phyloP scores from a whole-genome alignment of 2,797 vertebrate species.

The Thamnophis elegans region DNA sequence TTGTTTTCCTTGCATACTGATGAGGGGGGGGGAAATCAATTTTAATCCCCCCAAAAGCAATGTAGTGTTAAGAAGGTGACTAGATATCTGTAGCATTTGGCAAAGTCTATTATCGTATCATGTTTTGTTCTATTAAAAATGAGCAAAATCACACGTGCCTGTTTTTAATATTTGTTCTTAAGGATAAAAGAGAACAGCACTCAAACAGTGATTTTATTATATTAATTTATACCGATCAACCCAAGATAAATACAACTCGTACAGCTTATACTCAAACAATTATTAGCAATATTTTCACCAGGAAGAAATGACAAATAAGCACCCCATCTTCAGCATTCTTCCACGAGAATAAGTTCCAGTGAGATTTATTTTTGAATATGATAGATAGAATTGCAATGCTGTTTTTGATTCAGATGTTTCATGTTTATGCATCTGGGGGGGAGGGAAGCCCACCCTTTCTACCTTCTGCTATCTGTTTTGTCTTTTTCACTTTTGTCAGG shows the following conservation, averaged over 20 bases:
- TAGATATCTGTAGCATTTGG: constrained; percentile 41
- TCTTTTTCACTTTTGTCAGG: neutral
- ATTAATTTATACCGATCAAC: neutral
- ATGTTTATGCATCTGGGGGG: neutral
- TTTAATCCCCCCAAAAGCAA: constrained; percentile 32
- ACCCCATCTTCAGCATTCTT: neutral
- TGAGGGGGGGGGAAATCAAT: constrained; percentile 47
- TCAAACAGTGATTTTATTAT: neutral
- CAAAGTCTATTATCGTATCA: neutral
- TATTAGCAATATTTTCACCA: neutral
- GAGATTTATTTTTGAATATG: neutral
- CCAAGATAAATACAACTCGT: neutral
- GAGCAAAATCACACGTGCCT: neutral
- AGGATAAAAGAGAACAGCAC: neutral
- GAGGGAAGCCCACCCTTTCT: no score
- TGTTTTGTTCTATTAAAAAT: neutral
- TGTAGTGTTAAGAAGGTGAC: constrained; percentile 48
- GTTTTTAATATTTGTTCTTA: neutral
- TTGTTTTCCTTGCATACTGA: constrained; percentile 12
- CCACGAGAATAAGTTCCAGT: neutral
- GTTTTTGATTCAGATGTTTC: neutral
- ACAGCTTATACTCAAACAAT: neutral
- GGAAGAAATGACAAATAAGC: neutral
- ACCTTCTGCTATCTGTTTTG: neutral
- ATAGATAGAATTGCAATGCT: neutral